A percentile compares a stretch with the other conserved stretches of the same genome.
Evolutionary conservation across 2,797 vertebrate species (phyloP).

Genomic region (Anguilla marmorata): DNA sequence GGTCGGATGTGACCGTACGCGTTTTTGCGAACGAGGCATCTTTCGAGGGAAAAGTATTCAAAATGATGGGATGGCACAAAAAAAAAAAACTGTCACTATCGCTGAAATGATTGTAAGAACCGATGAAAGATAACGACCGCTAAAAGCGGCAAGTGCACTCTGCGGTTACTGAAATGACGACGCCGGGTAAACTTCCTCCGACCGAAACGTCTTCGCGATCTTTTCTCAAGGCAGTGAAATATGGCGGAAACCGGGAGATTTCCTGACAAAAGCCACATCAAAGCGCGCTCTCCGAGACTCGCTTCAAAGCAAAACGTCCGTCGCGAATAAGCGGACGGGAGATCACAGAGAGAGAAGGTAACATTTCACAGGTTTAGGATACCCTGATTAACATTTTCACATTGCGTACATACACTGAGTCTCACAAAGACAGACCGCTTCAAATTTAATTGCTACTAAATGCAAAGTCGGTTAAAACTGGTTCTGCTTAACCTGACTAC

Average conservation of each 20-base stretch:
- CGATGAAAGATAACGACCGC: too few relatives aligned
- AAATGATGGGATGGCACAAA: too few relatives aligned
- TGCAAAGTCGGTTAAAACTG: background rate
- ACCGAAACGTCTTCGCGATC: background rate
- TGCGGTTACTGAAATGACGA: background rate
- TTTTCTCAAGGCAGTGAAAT: background rate
- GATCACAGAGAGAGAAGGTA: background rate
- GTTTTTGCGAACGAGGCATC: too few relatives aligned
- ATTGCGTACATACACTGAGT: background rate
- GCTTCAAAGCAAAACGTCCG: background rate
- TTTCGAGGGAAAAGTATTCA: too few relatives aligned
- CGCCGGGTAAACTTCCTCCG: background rate
- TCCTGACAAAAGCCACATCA: background rate
- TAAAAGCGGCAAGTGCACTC: too few relatives aligned
- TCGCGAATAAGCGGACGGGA: background rate
- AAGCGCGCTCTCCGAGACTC: background rate
- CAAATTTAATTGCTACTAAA: background rate
- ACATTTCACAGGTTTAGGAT: background rate
- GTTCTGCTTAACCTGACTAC: background rate
- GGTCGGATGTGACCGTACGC: too few relatives aligned
- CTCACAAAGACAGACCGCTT: background rate
- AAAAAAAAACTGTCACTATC: too few relatives aligned
- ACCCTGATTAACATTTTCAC: background rate
- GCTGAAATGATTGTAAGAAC: too few relatives aligned
- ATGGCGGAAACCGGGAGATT: background rate